Evolutionary conservation across 2,888 invertebrate species (phyloP).

Genomic region (Esperia sulphurella): DNA sequence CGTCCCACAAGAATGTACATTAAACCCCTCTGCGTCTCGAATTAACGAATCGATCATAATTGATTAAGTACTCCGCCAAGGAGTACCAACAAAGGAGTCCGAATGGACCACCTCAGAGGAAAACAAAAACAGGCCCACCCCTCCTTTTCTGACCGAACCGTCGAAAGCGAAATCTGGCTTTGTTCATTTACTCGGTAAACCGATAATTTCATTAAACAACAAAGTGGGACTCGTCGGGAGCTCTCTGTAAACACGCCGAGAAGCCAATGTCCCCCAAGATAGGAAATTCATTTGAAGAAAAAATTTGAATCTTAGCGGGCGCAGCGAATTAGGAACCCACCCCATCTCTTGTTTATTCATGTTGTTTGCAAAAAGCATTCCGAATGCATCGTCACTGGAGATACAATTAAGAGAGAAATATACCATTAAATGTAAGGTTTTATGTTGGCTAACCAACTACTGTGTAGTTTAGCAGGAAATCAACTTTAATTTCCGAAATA

Average conservation of each 20-base stretch:
- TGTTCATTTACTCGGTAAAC: conserved; percentile 79
- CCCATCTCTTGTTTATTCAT: conserved; percentile 38
- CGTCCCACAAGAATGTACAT: conserved; percentile 18
- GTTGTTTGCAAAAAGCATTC: conserved; percentile 22
- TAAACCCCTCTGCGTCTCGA: conserved; percentile 62
- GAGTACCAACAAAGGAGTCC: conserved; percentile 68
- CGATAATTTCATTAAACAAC: conserved; percentile 80
- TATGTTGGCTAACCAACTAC: no score
- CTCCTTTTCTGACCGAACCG: conserved; percentile 66
- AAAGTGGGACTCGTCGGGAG: conserved; percentile 70
- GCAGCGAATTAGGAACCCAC: conserved; percentile 53
- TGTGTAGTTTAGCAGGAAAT: no score
- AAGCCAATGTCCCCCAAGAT: conserved; percentile 77
- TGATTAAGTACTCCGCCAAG: conserved; percentile 69
- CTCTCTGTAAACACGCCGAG: conserved; percentile 73
- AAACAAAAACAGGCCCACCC: conserved; percentile 63
- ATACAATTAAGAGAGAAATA: conserved; percentile 12
- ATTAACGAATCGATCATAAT: conserved; percentile 77
- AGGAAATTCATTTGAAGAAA: conserved; percentile 73
- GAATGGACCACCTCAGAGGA: conserved; percentile 55
- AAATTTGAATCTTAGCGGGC: conserved; percentile 58
- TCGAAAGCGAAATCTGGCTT: conserved; percentile 75
- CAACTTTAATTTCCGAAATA: background rate
- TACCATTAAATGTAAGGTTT: background rate
- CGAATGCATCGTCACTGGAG: conserved; percentile 26